A percentile compares a stretch with the other conserved stretches of the same genome.
These are phyloP conservation scores for Auanema sp. DNA, from an alignment of 2,888 invertebrate genomes.

Conservation along the genomic window DNA sequence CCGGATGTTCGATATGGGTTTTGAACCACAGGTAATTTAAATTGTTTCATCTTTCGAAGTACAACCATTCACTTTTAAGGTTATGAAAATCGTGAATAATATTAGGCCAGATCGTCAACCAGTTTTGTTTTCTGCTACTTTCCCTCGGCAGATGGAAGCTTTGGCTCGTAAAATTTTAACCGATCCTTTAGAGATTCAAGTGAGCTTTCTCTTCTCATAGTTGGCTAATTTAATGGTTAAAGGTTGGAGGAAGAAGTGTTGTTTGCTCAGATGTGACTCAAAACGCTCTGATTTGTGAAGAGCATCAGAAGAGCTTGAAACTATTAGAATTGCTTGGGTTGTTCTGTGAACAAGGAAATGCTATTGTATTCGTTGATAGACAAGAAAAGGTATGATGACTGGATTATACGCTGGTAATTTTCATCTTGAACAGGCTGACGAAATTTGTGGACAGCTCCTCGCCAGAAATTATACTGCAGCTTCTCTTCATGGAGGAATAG, in stretches of 20 bases:
- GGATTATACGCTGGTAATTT: too few species aligned
- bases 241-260: conserved; percentile 84
- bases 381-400: conserved; percentile 71
- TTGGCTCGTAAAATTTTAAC: conserved; percentile 87
- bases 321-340: conserved; percentile 83
- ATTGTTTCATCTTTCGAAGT: background rate
- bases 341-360: conserved; percentile 74
- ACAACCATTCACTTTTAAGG: conserved; percentile 63
- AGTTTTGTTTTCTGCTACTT: conserved; percentile 98
- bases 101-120: conserved; percentile 85
- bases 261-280: conserved; percentile 98
- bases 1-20: conserved; percentile 97
- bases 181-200: conserved; percentile 85
- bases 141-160: conserved; percentile 98
- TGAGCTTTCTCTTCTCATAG: conserved; percentile 14
- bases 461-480: conserved; percentile 85
- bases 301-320: conserved; percentile 96
- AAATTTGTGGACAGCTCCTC: conserved; percentile 14
- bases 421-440: conserved; percentile 14
- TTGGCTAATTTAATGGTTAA: too few species aligned
- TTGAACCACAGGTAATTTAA: conserved; percentile 84
- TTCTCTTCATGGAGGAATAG: conserved; percentile 96
- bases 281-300: conserved; percentile 86
- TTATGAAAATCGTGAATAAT: conserved; percentile 95
- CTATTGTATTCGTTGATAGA: conserved; percentile 95